phyloP scores from a whole-genome alignment of 2,888 invertebrate genomes.

The Sminthurinus aureus region DNA sequence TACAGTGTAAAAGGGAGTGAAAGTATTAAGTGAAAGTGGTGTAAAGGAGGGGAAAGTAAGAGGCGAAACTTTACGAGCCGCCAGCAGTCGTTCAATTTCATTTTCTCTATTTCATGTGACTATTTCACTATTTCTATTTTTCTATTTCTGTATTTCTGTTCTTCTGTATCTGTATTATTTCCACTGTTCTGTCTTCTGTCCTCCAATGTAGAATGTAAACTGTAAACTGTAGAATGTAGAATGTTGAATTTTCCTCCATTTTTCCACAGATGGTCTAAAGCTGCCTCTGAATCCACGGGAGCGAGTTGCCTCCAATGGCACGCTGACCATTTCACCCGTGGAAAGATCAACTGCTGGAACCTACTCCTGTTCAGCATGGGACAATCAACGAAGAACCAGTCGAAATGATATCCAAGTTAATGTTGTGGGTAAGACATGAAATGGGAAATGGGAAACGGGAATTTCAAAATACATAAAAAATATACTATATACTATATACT shows the following conservation, averaged over 20 bases:
- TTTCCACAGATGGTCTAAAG: conserved; percentile 39
- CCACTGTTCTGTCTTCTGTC: no score
- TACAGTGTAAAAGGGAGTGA: background rate
- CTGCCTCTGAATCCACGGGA: conserved; percentile 59
- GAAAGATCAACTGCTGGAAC: conserved; percentile 79
- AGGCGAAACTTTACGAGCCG: conserved; percentile 10
- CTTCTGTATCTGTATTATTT: background rate
- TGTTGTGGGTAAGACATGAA: conserved; percentile 72
- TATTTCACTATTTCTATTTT: background rate
- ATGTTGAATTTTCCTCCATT: background rate
- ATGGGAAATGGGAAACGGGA: background rate
- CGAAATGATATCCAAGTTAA: conserved; percentile 77
- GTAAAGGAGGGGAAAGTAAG: conserved; percentile 7
- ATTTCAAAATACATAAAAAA: background rate
- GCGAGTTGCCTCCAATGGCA: conserved; percentile 69
- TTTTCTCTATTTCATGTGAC: conserved; percentile 6
- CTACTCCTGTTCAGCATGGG: conserved; percentile 81
- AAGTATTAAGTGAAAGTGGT: background rate
- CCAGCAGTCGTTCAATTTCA: conserved; percentile 26
- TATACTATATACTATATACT: no score
- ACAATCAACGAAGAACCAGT: conserved; percentile 79
- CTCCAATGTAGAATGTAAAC: no score
- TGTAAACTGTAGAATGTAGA: no score
- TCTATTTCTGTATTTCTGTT: no score
- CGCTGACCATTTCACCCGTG: conserved; percentile 76